phyloP scores from a whole-genome alignment of 2,888 invertebrate species.

The Acleris literana region DNA sequence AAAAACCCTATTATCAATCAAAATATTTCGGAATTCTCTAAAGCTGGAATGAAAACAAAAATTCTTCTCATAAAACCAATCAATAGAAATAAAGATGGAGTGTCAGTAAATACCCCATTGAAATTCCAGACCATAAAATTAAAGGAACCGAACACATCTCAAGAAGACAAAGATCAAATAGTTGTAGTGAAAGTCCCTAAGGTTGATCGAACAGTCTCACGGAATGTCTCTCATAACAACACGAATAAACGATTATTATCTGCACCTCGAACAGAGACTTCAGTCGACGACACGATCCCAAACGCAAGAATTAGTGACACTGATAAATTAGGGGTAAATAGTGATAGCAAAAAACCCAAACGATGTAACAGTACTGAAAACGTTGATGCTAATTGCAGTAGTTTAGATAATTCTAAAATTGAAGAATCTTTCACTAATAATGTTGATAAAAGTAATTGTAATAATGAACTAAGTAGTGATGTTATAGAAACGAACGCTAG shows the following conservation, averaged over 20 bases:
- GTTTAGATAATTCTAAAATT: not conserved
- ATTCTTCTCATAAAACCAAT: conserved; percentile 77
- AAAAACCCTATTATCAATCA: conserved; percentile 75
- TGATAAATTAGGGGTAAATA: not conserved
- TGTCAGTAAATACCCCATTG: conserved; percentile 55
- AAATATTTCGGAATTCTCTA: conserved; percentile 70
- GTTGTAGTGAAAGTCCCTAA: conserved; percentile 73
- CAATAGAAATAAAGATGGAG: conserved; percentile 66
- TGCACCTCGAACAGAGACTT: conserved; percentile 3
- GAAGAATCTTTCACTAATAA: conserved; percentile 15
- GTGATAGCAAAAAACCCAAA: conserved; percentile 17
- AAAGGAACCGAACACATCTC: conserved; percentile 66
- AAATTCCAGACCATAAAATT: conserved; percentile 88
- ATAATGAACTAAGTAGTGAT: conserved; percentile 22
- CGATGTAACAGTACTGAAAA: conserved; percentile 35
- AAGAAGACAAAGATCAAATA: conserved; percentile 69
- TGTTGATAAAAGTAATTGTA: conserved; percentile 25
- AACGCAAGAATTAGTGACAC: conserved; percentile 2
- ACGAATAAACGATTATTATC: conserved; percentile 36
- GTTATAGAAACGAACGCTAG: not conserved
- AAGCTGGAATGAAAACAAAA: conserved; percentile 77
- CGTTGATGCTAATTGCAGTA: conserved; percentile 17
- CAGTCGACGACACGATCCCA: not conserved
- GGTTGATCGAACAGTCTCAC: conserved; percentile 58
- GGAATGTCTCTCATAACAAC: conserved; percentile 45